Percentiles rank a stretch among this genome's conserved stretches.
These are phyloP conservation scores for Epiblema foenella DNA, from an alignment of 2,888 invertebrate genomes.

Conservation along the genomic window DNA sequence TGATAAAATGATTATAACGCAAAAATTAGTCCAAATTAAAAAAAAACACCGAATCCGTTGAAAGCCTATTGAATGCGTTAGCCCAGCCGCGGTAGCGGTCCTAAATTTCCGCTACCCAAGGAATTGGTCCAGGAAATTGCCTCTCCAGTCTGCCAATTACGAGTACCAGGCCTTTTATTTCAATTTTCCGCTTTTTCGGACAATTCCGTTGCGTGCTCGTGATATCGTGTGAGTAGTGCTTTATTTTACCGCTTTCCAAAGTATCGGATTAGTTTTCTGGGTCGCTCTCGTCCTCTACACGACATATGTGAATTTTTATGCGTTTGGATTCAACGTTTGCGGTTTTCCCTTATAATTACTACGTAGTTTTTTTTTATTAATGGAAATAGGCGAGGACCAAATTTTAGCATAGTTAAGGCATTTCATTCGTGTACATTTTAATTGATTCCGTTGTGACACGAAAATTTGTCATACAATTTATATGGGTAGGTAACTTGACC, in stretches of 20 bases:
- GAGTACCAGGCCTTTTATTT: conserved; percentile 30
- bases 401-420: no score
- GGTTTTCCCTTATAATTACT: neutral
- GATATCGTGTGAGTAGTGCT: conserved; percentile 25
- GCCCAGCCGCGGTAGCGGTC: no score
- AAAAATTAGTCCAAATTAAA: no score
- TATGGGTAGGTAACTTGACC: neutral
- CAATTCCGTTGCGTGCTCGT: conserved; percentile 27
- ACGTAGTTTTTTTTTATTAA: neutral
- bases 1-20: no score
- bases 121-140: conserved; percentile 33
- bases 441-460: no score
- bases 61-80: no score
- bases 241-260: conserved; percentile 29
- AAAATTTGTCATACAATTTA: no score
- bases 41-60: no score
- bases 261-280: conserved; percentile 7
- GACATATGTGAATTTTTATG: neutral
- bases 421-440: no score
- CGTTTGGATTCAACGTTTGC: neutral
- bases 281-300: neutral
- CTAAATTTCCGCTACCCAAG: conserved; percentile 2
- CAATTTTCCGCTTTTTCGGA: conserved; percentile 32
- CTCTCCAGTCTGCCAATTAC: conserved; percentile 15
- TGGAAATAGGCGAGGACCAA: no score